These are phyloP conservation scores for Pocillopora verrucosa DNA, from an alignment of 64 coral and sea anemone species.

Conservation along the genomic window DNA sequence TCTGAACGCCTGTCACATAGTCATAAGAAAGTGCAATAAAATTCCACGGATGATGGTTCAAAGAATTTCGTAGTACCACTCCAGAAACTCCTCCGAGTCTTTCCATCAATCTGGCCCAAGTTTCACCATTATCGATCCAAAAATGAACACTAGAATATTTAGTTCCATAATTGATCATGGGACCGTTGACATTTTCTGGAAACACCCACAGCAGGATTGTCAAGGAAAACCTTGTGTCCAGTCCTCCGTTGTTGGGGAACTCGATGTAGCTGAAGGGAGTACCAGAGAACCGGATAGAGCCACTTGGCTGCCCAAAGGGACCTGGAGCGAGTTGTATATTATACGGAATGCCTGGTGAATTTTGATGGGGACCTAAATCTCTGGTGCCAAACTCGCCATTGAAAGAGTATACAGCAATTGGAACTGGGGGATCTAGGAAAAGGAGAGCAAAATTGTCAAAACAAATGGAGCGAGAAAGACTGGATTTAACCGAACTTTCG, in stretches of 20 bases:
- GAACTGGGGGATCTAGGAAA: slow-evolving; percentile 44
- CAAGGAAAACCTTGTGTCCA: slow-evolving; percentile 34
- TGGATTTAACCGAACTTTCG: too few relatives aligned
- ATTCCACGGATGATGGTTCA: slow-evolving; percentile 43
- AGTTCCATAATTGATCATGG: slow-evolving; percentile 39
- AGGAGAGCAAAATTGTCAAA: not conserved
- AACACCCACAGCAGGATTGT: slow-evolving; percentile 48
- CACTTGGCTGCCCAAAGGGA: slow-evolving; percentile 20
- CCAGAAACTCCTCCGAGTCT: not conserved
- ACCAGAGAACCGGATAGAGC: slow-evolving; percentile 32
- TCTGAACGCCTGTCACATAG: slow-evolving; percentile 15
- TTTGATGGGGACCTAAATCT: slow-evolving; percentile 36
- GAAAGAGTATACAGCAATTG: slow-evolving; percentile 35
- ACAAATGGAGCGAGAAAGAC: not conserved
- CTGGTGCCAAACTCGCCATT: not conserved
- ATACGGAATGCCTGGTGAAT: slow-evolving; percentile 22
- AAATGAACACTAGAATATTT: slow-evolving; percentile 31
- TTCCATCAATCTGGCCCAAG: slow-evolving; percentile 24
- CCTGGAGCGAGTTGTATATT: slow-evolving; percentile 34
- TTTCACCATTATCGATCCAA: slow-evolving; percentile 23
- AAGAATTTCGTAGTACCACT: not conserved
- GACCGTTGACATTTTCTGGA: slow-evolving; percentile 22
- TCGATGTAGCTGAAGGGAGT: slow-evolving; percentile 2
- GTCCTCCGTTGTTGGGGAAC: slow-evolving; percentile 42
- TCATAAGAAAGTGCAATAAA: slow-evolving; percentile 57